Evolutionary conservation across 2,888 invertebrate species (phyloP), one percentile per base, ranked within the genome.

Genomic region (Rhagonycha fulva): DNA sequence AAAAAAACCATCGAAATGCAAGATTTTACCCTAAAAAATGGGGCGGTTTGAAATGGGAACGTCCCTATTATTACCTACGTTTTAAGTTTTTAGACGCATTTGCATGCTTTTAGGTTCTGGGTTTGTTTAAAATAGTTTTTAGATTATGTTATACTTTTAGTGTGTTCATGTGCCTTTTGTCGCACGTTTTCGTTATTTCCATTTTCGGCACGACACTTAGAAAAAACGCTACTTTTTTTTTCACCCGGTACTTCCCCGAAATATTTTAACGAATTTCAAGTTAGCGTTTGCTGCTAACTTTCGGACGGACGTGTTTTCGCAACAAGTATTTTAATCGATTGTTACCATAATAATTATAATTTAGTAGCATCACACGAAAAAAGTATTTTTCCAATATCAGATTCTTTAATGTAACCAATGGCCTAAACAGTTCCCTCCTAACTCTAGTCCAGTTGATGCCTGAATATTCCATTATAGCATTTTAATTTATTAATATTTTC

Each of bases 371-470:
- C 83, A 84, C 83, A 82, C 82, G 81, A 84, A 80, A 84, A 80
- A 80, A 80, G 79, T 76, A 74, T 70, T 73, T 77, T 61, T 71
- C 10, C 67, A 47, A 63, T n/a, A n/a, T 75, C 66, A 71, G 70
- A 71, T 71, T 70, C 66, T 26, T 74, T 62, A 19, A 70, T 26
- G 75, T 76, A 76, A 85, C 83, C 84, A 84, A 88, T 87, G 88
- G 88, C 88, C 88, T 88, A 87, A 86, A 85, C 86, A 85, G 87
- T 87, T 87, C 88, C 88, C 87, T 87, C 88, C 88, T 87, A 85
- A 84, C 84, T 88, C 87, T 87, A 87, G 87, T 88, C 88, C 86
- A 87, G 83, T 84, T 83, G 83, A 84, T 79, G 81, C 79, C 81
- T 80, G 82, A 82, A 81, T 82, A 83, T 85, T 84, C 84, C 84